These are phyloP conservation scores for Apostichopus parvimensis DNA, from an alignment of 35 echinoderm and acorn worm genomes.

Conservation along the genomic window DNA sequence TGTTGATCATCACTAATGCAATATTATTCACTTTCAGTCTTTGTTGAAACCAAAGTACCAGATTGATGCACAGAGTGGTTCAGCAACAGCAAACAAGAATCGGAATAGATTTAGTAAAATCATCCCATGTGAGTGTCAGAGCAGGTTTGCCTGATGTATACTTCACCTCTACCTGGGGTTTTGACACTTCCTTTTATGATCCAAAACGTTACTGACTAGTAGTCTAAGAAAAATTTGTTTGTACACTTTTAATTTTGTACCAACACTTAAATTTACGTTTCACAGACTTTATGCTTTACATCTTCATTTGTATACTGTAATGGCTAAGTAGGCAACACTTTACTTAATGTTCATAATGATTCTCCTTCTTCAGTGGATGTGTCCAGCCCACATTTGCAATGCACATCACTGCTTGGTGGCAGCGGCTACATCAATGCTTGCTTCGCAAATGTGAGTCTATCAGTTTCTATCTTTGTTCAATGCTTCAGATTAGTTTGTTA, in stretches of 20 bases:
- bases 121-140: not conserved
- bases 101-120: not conserved
- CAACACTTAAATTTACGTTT: too few species aligned
- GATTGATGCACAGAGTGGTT: not conserved
- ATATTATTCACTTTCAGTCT: not conserved
- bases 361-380: not conserved
- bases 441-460: not conserved
- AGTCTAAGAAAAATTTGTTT: too few species aligned
- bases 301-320: not conserved
- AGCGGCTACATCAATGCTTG: not conserved
- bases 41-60: not conserved
- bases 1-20: not conserved
- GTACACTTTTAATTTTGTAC: too few species aligned
- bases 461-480: too few species aligned
- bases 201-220: too few species aligned
- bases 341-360: not conserved
- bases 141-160: too few species aligned
- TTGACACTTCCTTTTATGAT: too few species aligned
- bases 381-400: not conserved
- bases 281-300: too few species aligned
- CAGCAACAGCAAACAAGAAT: not conserved
- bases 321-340: not conserved
- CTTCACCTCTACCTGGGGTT: too few species aligned
- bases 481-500: too few species aligned
- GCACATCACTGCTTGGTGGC: not conserved